Conservation (phyloP, 2,113 vertebrate species). For the Echinops telfairi region DNA sequence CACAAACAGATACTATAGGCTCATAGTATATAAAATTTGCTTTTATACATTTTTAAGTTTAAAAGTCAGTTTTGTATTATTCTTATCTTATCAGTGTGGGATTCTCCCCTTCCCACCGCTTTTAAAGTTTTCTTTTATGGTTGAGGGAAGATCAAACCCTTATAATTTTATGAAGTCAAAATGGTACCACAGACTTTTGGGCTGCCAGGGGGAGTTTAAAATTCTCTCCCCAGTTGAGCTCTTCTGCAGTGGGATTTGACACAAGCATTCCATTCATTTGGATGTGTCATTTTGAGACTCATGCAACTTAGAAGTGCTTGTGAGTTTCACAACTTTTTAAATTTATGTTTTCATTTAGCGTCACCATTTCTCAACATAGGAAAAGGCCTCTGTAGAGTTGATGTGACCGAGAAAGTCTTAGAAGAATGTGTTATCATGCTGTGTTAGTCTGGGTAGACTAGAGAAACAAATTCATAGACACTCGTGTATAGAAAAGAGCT, state of each 20-base stretch:
- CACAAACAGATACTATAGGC: neutral
- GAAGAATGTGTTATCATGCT: neutral
- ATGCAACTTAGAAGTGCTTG: slow-evolving; percentile 6
- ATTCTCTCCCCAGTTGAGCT: neutral
- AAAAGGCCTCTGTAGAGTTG: neutral
- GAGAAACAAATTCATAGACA: too few species aligned
- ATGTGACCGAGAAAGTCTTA: neutral
- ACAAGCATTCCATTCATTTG: slow-evolving; percentile 60
- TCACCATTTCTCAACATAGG: neutral
- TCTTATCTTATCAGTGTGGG: neutral
- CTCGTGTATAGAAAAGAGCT: too few species aligned
- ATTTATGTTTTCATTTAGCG: neutral
- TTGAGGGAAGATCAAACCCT: neutral
- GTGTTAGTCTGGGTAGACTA: too few species aligned
- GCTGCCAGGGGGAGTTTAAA: neutral
- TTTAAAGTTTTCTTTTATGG: neutral
- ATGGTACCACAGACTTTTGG: slow-evolving; percentile 4
- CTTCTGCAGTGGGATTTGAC: neutral
- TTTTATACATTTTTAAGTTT: neutral
- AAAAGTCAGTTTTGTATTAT: neutral
- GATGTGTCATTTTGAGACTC: slow-evolving; percentile 23
- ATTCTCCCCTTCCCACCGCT: neutral
- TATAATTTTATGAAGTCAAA: neutral
- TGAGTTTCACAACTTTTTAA: neutral
- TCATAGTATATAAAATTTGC: neutral